A percentile compares a stretch with the other conserved stretches of the same genome.
phyloP scores from a whole-genome alignment of 2,113 vertebrate genomes.

The Ginglymostoma cirratum region DNA sequence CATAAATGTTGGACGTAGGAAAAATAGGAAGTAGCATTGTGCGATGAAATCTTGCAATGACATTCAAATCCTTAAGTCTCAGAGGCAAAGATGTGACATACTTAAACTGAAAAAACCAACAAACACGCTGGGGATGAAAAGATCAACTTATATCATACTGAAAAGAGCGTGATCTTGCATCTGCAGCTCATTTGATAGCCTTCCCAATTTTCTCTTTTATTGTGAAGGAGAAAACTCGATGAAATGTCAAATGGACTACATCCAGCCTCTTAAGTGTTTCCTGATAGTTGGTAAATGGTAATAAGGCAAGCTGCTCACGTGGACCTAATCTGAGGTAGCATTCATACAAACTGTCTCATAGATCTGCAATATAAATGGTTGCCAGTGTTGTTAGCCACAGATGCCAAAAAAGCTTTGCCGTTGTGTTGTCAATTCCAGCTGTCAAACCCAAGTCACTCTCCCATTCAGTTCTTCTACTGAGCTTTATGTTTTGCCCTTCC shows the following conservation, averaged over 20 bases:
- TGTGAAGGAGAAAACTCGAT: neutral
- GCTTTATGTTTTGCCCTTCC: neutral
- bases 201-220: neutral
- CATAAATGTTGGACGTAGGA: neutral
- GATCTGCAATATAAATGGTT: neutral
- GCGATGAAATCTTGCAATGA: neutral
- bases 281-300: neutral
- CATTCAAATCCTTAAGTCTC: neutral
- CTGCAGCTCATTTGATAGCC: too few relatives aligned
- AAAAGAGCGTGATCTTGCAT: neutral
- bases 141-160: neutral
- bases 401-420: neutral
- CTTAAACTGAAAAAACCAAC: neutral
- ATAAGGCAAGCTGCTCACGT: neutral
- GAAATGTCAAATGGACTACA: neutral
- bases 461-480: neutral
- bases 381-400: neutral
- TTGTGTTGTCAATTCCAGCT: neutral
- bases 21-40: neutral
- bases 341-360: neutral
- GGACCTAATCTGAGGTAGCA: neutral
- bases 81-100: neutral
- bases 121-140: neutral
- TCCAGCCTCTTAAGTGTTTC: neutral
- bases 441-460: neutral